These are phyloP conservation scores for Tridacna gigas DNA, from an alignment of 2,888 invertebrate genomes.

Conservation along the genomic window DNA sequence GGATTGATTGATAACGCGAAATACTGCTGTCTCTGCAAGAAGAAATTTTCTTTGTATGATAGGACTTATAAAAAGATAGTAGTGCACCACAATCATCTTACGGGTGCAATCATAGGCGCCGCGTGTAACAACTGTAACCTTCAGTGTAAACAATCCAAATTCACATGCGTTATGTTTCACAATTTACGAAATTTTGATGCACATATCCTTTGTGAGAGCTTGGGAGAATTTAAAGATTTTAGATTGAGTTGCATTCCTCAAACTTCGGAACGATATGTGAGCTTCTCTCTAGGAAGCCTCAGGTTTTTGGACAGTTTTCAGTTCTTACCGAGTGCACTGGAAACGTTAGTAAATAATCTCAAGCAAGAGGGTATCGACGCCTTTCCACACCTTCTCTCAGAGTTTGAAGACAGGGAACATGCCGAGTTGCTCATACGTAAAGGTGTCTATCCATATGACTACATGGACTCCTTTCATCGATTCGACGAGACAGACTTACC, in stretches of 20 bases:
- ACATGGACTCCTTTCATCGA: conserved; percentile 21
- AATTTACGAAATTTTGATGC: conserved; percentile 43
- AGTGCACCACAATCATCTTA: conserved; percentile 48
- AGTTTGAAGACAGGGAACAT: conserved; percentile 4
- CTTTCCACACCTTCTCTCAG: conserved; percentile 40
- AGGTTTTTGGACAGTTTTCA: conserved; percentile 55
- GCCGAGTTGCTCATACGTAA: conserved; percentile 27
- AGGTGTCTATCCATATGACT: conserved; percentile 39
- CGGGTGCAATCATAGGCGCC: conserved; percentile 38
- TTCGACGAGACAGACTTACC: conserved; percentile 35
- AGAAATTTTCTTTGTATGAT: conserved; percentile 37
- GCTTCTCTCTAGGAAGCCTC: conserved; percentile 48
- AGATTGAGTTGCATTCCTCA: conserved; percentile 38
- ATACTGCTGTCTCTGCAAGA: conserved; percentile 40
- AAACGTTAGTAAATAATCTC: conserved; percentile 42
- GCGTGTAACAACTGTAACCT: conserved; percentile 43
- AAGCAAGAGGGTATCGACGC: conserved; percentile 44
- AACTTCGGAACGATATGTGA: conserved; percentile 49
- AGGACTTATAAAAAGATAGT: conserved; percentile 24
- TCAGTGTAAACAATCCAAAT: conserved; percentile 31
- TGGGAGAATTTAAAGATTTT: conserved; percentile 40
- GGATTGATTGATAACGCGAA: conserved; percentile 16
- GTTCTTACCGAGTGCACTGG: conserved; percentile 43
- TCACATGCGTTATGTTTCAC: conserved; percentile 46
- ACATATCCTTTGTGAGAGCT: conserved; percentile 29